These are phyloP conservation scores for Orchesellides sinensis DNA, from an alignment of 2,888 invertebrate genomes.

Conservation along the genomic window DNA sequence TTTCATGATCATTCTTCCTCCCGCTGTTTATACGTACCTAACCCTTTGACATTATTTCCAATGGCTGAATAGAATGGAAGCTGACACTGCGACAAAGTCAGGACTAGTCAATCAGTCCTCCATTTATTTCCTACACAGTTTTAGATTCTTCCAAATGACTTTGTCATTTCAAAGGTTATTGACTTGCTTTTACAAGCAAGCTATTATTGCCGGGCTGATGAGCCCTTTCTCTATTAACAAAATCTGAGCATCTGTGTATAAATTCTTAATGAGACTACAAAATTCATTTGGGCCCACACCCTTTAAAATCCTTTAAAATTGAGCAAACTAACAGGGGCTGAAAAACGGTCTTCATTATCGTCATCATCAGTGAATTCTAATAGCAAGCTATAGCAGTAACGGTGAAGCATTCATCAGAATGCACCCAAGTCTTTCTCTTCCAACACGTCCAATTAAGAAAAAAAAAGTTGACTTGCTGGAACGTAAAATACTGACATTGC, in stretches of 20 bases:
- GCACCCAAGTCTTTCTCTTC: background rate
- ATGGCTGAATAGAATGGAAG: background rate
- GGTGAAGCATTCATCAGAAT: slow-evolving; percentile 18
- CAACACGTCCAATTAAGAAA: slow-evolving; percentile 52
- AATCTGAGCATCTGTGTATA: slow-evolving; percentile 39
- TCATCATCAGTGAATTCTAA: slow-evolving; percentile 11
- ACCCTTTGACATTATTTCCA: background rate
- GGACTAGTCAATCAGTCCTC: slow-evolving; percentile 37
- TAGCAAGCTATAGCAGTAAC: slow-evolving; percentile 21
- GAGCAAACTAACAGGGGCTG: slow-evolving; percentile 6
- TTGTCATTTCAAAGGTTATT: slow-evolving; percentile 60
- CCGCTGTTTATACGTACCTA: background rate
- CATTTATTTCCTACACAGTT: slow-evolving; percentile 24
- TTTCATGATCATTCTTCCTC: slow-evolving; percentile 15
- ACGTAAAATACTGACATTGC: slow-evolving; percentile 48
- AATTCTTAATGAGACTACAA: slow-evolving; percentile 59
- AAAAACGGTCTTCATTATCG: slow-evolving; percentile 4
- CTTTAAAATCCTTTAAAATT: slow-evolving; percentile 31
- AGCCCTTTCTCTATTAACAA: slow-evolving; percentile 12
- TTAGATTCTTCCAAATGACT: slow-evolving; percentile 23
- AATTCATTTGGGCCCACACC: slow-evolving; percentile 58
- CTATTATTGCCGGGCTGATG: too few species aligned
- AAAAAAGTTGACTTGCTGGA: slow-evolving; percentile 53
- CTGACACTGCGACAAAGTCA: slow-evolving; percentile 4
- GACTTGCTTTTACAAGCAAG: slow-evolving; percentile 32